These are phyloP conservation scores for Paramormyrops kingsleyae DNA, from an alignment of 2,113 vertebrate genomes.

Conservation along the genomic window DNA sequence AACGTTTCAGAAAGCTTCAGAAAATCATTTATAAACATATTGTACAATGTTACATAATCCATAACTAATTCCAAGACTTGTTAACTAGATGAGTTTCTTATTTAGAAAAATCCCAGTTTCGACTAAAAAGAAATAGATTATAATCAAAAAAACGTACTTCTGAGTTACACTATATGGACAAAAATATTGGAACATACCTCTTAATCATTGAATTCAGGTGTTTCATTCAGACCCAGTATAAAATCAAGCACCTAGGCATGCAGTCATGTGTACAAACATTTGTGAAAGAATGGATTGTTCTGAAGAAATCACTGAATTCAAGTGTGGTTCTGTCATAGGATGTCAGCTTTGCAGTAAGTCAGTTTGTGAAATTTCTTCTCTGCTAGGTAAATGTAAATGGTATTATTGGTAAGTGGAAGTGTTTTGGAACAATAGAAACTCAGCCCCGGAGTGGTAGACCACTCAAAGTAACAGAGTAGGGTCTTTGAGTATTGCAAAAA, in stretches of 20 bases:
- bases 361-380: not conserved
- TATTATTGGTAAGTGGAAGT: not conserved
- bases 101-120: not conserved
- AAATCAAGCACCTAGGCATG: not conserved
- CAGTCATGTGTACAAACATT: not conserved
- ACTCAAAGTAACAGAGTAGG: not conserved
- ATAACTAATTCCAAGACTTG: not conserved
- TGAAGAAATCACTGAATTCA: not conserved
- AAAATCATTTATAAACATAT: not conserved
- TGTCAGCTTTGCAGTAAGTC: not conserved
- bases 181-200: not conserved
- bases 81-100: not conserved
- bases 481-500: not conserved
- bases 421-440: not conserved
- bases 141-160: not conserved
- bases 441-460: not conserved
- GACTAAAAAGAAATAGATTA: not conserved
- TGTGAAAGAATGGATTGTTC: not conserved
- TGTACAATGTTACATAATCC: not conserved
- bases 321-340: not conserved
- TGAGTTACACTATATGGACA: not conserved
- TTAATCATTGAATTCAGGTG: not conserved
- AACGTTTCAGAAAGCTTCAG: not conserved
- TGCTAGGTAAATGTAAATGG: not conserved
- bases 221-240: not conserved